Percentiles rank a stretch among this genome's conserved stretches.
Evolutionary conservation across 2,888 invertebrate genomes (phyloP).

Genomic region (Steinernema carpocapsae): DNA sequence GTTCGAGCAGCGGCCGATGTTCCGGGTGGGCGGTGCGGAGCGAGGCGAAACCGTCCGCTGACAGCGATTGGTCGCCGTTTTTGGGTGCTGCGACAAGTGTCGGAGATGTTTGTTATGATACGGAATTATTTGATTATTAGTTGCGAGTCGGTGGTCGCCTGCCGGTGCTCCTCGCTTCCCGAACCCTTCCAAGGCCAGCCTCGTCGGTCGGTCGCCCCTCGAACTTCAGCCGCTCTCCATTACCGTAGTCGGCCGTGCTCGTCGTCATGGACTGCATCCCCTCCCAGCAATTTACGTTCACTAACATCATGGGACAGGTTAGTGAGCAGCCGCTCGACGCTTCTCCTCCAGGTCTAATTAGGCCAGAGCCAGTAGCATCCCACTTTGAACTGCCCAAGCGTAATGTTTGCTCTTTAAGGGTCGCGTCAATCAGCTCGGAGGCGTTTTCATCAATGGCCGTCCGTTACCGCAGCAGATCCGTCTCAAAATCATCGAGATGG

Average conservation of each 20-base stretch:
- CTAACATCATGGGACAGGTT: conserved; percentile 46
- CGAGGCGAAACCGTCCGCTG: conserved; percentile 16
- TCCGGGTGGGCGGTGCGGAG: conserved; percentile 23
- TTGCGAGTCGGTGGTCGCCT: conserved; percentile 29
- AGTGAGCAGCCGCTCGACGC: conserved; percentile 9
- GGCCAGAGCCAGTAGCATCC: too few species aligned
- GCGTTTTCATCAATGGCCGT: conserved; percentile 33
- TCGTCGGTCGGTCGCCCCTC: too few species aligned
- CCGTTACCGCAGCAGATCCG: conserved; percentile 82
- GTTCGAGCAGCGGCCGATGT: conserved; percentile 19
- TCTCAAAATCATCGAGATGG: conserved; percentile 93
- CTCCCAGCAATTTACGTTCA: conserved; percentile 38
- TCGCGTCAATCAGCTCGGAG: conserved; percentile 30
- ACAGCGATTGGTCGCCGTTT: conserved; percentile 31
- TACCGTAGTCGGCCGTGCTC: conserved; percentile 14
- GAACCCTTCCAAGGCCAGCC: not conserved
- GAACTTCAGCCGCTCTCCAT: too few species aligned
- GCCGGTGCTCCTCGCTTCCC: conserved; percentile 8
- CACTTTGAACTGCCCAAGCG: not conserved
- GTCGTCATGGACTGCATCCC: conserved; percentile 15
- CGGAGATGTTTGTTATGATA: conserved; percentile 32
- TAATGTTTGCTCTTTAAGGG: conserved; percentile 18
- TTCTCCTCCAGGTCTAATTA: not conserved
- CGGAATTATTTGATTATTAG: conserved; percentile 32
- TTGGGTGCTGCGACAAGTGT: conserved; percentile 27